Evolutionary conservation across 2,797 vertebrate species (phyloP).

Genomic region (Odontamblyopus rebecca): DNA sequence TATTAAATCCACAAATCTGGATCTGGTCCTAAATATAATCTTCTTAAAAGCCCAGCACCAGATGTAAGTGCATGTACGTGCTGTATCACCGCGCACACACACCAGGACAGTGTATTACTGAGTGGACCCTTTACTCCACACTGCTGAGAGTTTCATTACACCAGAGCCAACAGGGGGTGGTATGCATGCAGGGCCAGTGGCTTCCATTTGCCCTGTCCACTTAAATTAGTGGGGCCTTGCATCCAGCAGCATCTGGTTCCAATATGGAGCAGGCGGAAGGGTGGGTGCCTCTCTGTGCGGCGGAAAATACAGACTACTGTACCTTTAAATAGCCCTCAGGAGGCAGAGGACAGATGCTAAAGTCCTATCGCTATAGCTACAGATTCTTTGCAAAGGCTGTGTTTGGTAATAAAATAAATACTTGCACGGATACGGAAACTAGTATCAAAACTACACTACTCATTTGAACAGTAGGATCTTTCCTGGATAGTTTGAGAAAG

Average conservation of each 20-base stretch:
- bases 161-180: constrained; percentile 83
- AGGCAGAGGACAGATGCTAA: constrained; percentile 78
- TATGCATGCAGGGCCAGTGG: constrained; percentile 78
- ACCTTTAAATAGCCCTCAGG: constrained; percentile 86
- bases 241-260: constrained; percentile 85
- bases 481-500: neutral
- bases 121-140: constrained; percentile 68
- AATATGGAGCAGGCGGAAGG: constrained; percentile 85
- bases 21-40: constrained; percentile 24
- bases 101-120: constrained; percentile 33
- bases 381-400: constrained; percentile 74
- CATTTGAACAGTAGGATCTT: neutral
- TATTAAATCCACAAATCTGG: constrained; percentile 19
- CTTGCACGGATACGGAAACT: neutral
- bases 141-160: constrained; percentile 77
- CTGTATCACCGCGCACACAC: constrained; percentile 12
- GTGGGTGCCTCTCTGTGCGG: constrained; percentile 83
- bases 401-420: too few relatives aligned
- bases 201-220: constrained; percentile 84
- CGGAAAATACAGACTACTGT: constrained; percentile 86
- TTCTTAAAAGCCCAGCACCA: constrained; percentile 27
- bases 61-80: neutral
- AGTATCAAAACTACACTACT: neutral
- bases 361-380: constrained; percentile 75
- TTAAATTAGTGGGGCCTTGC: constrained; percentile 83